Percentiles rank a stretch among this genome's conserved stretches.
Evolutionary conservation across 2,888 invertebrate species (phyloP).

Genomic region (Scrobipalpa costella): DNA sequence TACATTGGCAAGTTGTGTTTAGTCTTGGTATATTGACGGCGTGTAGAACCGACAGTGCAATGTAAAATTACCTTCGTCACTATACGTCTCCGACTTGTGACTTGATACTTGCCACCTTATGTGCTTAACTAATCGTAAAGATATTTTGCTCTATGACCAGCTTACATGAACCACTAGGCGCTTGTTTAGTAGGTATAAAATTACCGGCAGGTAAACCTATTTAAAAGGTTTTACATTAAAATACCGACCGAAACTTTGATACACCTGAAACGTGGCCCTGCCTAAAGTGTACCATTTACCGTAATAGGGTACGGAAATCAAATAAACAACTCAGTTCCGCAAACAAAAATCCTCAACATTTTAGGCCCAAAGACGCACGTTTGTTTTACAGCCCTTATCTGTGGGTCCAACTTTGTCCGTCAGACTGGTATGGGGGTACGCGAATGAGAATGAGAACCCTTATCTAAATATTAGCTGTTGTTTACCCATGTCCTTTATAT

Average conservation of each 20-base stretch:
- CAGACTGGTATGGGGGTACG: conserved; percentile 49
- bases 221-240: not conserved
- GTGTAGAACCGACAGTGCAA: no score
- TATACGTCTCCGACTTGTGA: no score
- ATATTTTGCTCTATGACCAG: no score
- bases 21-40: no score
- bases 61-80: no score
- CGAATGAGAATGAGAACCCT: conserved; percentile 55
- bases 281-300: not conserved
- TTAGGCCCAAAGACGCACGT: conserved; percentile 57
- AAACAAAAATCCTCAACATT: conserved; percentile 31
- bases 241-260: not conserved
- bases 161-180: no score
- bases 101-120: no score
- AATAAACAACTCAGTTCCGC: conserved; percentile 28
- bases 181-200: no score
- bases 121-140: no score
- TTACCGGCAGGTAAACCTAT: no score
- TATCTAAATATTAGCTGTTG: conserved; percentile 70
- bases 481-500: conserved; percentile 63
- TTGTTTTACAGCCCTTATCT: conserved; percentile 63
- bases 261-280: not conserved
- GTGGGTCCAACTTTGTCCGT: conserved; percentile 53
- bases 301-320: conserved; percentile 20
- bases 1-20: no score